Percentiles rank a stretch among this genome's conserved stretches.
These are phyloP conservation scores for Nomia melanderi DNA, from an alignment of 1,140 invertebrate genomes.

Conservation along the genomic window DNA sequence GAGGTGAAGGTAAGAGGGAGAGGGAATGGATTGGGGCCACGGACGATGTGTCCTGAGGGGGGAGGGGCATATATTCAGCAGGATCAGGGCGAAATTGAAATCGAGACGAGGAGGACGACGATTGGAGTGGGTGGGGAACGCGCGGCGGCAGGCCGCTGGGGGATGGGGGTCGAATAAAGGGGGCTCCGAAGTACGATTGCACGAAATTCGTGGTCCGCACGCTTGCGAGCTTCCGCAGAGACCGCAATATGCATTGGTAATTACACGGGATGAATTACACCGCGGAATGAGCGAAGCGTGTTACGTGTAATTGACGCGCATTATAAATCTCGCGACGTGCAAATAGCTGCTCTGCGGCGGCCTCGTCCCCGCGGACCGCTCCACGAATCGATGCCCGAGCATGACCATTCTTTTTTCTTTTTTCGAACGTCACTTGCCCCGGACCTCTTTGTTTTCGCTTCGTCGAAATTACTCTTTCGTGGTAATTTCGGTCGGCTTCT, in stretches of 20 bases:
- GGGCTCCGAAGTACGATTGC: constrained; percentile 47
- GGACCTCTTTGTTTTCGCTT: not conserved
- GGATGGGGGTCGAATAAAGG: constrained; percentile 8
- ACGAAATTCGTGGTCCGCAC: constrained; percentile 72
- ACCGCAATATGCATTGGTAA: constrained; percentile 77
- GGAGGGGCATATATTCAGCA: constrained; percentile 42
- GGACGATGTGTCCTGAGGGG: constrained; percentile 13
- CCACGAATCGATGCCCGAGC: not conserved
- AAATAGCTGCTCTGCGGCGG: constrained; percentile 60
- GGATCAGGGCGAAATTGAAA: constrained; percentile 73
- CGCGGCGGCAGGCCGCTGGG: not conserved
- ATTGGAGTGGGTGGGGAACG: not conserved
- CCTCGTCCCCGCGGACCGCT: not conserved
- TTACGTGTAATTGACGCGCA: constrained; percentile 76
- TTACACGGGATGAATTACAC: constrained; percentile 76
- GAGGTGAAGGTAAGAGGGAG: constrained; percentile 33
- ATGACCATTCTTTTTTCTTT: constrained; percentile 3
- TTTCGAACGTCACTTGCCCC: not conserved
- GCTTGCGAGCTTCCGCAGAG: constrained; percentile 68
- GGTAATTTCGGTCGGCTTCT: too few relatives aligned
- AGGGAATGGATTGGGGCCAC: not conserved
- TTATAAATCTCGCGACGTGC: constrained; percentile 77
- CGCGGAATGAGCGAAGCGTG: constrained; percentile 75
- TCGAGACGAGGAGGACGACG: constrained; percentile 64
- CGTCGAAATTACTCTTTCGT: not conserved